Conservation (phyloP, 1,140 invertebrate genomes). For the Zaprionus vittiger region DNA sequence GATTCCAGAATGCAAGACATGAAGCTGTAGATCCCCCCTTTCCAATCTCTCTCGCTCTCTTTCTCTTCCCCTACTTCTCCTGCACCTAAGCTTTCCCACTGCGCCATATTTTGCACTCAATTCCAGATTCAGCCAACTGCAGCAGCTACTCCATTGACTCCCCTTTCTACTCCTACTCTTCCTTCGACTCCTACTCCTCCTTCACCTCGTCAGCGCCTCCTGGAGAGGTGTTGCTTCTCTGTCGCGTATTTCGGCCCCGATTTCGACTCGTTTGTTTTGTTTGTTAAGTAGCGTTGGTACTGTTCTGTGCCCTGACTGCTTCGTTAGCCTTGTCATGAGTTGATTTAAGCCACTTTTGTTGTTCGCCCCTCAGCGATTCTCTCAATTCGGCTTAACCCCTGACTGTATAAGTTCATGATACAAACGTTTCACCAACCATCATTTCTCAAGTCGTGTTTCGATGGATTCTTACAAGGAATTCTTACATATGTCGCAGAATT, state of each 20-base stretch:
- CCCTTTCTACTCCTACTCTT: too few relatives aligned
- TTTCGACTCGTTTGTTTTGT: conserved; percentile 65
- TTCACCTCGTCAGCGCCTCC: conserved; percentile 16
- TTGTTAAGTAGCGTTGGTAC: conserved; percentile 39
- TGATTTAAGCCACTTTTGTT: conserved; percentile 80
- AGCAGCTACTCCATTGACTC: conserved; percentile 30
- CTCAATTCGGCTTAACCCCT: background rate
- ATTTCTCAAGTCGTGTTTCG: background rate
- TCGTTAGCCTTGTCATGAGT: conserved; percentile 76
- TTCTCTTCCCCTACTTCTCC: background rate
- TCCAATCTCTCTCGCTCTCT: background rate
- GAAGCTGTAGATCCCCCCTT: conserved; percentile 24
- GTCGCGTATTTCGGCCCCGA: conserved; percentile 24
- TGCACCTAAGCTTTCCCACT: conserved; percentile 12
- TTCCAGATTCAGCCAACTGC: conserved; percentile 57
- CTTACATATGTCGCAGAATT: background rate
- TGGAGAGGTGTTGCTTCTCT: conserved; percentile 60
- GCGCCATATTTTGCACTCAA: conserved; percentile 81
- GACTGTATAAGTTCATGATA: conserved; percentile 24
- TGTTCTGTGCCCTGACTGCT: conserved; percentile 70
- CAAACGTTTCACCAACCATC: background rate
- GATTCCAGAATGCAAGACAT: conserved; percentile 69
- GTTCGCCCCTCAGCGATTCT: background rate
- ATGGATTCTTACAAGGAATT: background rate
- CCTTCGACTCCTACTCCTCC: conserved; percentile 25